Percentiles rank a stretch among this genome's conserved stretches.
Conservation (phyloP, 1,140 invertebrate genomes). For the Heliothis virescens region DNA sequence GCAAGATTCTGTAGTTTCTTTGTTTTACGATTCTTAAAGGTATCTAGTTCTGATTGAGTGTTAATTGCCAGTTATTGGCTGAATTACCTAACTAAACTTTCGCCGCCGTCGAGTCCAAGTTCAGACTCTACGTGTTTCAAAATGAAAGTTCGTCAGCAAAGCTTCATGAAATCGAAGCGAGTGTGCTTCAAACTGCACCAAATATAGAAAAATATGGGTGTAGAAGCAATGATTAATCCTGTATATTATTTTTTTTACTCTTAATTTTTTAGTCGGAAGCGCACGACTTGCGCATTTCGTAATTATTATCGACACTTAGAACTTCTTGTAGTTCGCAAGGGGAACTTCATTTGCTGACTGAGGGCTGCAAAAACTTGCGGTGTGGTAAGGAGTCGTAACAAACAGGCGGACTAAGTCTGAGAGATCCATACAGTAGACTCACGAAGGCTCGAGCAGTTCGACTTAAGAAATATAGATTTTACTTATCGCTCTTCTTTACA, state of each 20-base stretch:
- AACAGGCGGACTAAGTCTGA: too few species aligned
- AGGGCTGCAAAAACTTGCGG: background rate
- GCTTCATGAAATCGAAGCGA: background rate
- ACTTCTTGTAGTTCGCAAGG: constrained; percentile 23
- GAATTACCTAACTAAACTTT: background rate
- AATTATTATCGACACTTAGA: background rate
- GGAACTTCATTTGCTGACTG: constrained; percentile 29
- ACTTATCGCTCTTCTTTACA: too few species aligned
- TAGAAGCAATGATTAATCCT: background rate
- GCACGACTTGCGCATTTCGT: constrained; percentile 9
- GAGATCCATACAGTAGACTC: too few species aligned
- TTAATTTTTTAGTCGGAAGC: constrained; percentile 17
- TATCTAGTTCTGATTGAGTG: too few species aligned
- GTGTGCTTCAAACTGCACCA: background rate
- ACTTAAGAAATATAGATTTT: too few species aligned
- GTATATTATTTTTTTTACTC: background rate
- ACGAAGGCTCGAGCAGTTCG: too few species aligned
- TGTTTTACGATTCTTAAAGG: background rate
- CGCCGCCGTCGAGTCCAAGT: background rate
- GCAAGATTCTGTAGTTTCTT: background rate
- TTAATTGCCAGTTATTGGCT: too few species aligned
- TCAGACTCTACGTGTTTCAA: background rate
- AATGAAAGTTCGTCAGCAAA: constrained; percentile 2
- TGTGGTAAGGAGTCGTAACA: background rate
- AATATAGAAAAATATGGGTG: too few species aligned